Base-by-base conservation (phyloP, 2,888 invertebrate species). In the Ashinkailepas kermadecensis region DNA sequence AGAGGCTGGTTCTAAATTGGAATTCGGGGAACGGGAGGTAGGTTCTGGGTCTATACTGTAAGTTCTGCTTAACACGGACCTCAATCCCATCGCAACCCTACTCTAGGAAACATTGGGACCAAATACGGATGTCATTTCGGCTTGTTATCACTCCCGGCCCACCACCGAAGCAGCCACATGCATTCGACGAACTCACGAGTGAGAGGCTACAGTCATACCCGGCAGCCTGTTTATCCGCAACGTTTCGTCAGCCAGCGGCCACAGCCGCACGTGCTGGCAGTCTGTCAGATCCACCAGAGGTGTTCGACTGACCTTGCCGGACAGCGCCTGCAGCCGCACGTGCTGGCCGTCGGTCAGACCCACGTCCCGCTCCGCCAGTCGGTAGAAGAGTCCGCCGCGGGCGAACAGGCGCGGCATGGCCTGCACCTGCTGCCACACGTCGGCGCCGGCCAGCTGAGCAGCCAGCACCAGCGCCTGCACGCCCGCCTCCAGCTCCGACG, bases 391-490 rank as follows among this genome's bases (percentile, higher is more conserved):
- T 7, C 74, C 74, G 25, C 74, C 74, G 39, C 54, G 25, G 54
- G 54, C 54, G 74, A 74, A 74, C 74, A 74, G 74, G 18, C 9
- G 23, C 15, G 74, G 74, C 74, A 74, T 74, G 74, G 54, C 54
- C 54, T 74, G 74, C 74, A 74, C 74, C 54, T 74, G 74, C 74
- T 39, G 39, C 74, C 74, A 74, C 54, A 74, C 54, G 7, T 74
- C 74, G 8, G 54, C 7, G 74, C 74, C 74, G 9, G 74, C 10
- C 74, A 74, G 54, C 54, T 54, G 74, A 8, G 74, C 39, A 2
- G 74, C 74, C 74, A 74, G 54, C 54, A 54, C 12, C 74, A 74
- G 74, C 39, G 74, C 74, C 74, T 74, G 74, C 18, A 74, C 25
- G 18, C 74, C 74, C 8, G 74, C 74, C 23, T 74, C 74, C 54